phyloP scores from a whole-genome alignment of 2,113 vertebrate genomes.

The Micronisus gabar region DNA sequence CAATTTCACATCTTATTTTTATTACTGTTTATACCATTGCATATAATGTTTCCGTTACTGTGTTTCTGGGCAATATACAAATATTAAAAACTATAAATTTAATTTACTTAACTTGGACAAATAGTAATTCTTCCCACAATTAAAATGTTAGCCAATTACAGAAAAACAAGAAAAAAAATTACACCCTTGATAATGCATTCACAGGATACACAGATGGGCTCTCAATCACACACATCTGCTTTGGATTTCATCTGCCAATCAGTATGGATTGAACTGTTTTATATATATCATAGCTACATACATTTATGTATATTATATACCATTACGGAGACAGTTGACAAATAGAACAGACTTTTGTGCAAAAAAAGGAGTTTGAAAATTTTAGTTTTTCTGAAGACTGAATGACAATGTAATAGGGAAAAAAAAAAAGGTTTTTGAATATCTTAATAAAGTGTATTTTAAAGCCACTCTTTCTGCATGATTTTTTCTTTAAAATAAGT shows the following conservation, averaged over 20 bases:
- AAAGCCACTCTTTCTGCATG: neutral
- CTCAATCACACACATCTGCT: neutral
- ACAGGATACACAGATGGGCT: neutral
- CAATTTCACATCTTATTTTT: neutral
- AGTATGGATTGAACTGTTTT: neutral
- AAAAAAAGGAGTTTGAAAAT: neutral
- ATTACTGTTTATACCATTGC: neutral
- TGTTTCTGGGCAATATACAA: neutral
- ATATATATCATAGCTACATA: neutral
- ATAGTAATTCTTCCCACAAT: neutral
- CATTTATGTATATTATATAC: neutral
- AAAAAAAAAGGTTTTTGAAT: accelerated
- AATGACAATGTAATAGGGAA: neutral
- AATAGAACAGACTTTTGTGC: neutral
- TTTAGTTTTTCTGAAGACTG: neutral
- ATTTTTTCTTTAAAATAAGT: neutral
- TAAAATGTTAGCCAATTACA: neutral
- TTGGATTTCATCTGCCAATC: neutral
- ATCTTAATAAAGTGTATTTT: neutral
- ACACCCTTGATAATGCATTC: neutral
- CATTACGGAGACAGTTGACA: neutral
- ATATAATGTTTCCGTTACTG: neutral
- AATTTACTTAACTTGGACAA: neutral
- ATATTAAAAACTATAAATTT: neutral
- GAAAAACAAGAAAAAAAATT: neutral